Base-by-base conservation (phyloP, 2,797 vertebrate genomes). In the Notoglanidium macrostoma region DNA sequence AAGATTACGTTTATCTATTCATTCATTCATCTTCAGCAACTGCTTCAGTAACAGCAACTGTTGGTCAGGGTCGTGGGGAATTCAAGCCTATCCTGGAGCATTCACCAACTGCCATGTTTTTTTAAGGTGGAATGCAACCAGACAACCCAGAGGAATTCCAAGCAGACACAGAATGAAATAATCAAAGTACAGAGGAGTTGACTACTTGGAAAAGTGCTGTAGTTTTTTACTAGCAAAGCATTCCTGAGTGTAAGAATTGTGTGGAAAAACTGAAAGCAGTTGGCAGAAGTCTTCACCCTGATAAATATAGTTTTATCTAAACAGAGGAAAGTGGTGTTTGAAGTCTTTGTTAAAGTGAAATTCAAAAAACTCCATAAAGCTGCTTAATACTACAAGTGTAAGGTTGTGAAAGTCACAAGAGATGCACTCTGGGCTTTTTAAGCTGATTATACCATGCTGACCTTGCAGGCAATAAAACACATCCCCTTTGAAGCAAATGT, bases 281-380 rank as follows among this genome's bases (percentile, higher is more conserved):
- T 55, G 11, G 8, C 12, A 87, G 65, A 55, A 57, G 35, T 40
- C 17, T 40, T 81, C 29, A 46, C 35, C 68, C 23, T 46, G n/a
- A 76, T 67, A 85, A 89, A 84, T 67, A 46, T 74, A 80, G 49
- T 55, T 81, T 73, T 81, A 55, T 84, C 59, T 59, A 77, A 84
- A 84, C 86, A 77, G 2, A 15, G 81, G 54, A 83, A 77, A 59
- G 32, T 83, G 80, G 11, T 87, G 81, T 84, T 84, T 87, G 72
- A 84, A 78, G 46, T 68, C 61, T 77, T 67, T 84, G 49, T 77
- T 77, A 77, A 78, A 78, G 72, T 68, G 23, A 84, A 87, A 29
- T 17, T 78, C 81, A 77, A 46, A 84, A 32, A 46, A n/a, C 26
- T 26, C 78, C 12, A 81, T 77, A 76, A 83, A 68, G 73, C 51